A percentile compares a stretch with the other conserved stretches of the same genome.
These are phyloP conservation scores for Salmo trutta DNA, from an alignment of 2,797 vertebrate species.

Conservation along the genomic window DNA sequence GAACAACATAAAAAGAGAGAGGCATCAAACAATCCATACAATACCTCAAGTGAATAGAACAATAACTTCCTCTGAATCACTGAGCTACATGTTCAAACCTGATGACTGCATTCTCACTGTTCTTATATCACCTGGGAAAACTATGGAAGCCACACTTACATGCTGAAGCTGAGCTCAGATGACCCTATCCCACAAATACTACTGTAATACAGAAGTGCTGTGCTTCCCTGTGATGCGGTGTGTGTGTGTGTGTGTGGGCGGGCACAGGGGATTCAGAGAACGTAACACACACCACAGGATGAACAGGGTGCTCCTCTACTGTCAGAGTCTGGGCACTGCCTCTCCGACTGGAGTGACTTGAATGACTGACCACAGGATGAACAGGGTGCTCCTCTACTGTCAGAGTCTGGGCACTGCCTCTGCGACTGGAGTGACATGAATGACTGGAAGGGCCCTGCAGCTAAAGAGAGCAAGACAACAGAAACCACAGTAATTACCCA, in stretches of 20 bases:
- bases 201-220: background rate
- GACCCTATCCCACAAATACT: background rate
- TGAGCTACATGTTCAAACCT: background rate
- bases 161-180: background rate
- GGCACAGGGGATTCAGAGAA: background rate
- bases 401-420: conserved; percentile 80
- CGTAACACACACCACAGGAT: conserved; percentile 77
- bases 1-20: conserved; percentile 27
- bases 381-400: conserved; percentile 83
- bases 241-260: too few species aligned
- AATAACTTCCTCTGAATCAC: conserved; percentile 3
- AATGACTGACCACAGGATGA: conserved; percentile 85
- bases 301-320: conserved; percentile 83
- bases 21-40: conserved; percentile 24
- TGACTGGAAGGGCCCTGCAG: conserved; percentile 80
- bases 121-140: conserved; percentile 9
- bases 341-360: conserved; percentile 84
- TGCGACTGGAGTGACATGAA: conserved; percentile 84
- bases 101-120: background rate
- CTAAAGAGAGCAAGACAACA: conserved; percentile 25
- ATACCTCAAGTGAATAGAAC: conserved; percentile 12
- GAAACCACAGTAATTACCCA: conserved; percentile 25
- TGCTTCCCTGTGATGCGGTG: background rate
- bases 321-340: conserved; percentile 79
- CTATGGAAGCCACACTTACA: background rate